Percentiles rank a stretch among this genome's conserved stretches.
Conservation (phyloP, 1,140 invertebrate species). For the Drosophila tristis region DNA sequence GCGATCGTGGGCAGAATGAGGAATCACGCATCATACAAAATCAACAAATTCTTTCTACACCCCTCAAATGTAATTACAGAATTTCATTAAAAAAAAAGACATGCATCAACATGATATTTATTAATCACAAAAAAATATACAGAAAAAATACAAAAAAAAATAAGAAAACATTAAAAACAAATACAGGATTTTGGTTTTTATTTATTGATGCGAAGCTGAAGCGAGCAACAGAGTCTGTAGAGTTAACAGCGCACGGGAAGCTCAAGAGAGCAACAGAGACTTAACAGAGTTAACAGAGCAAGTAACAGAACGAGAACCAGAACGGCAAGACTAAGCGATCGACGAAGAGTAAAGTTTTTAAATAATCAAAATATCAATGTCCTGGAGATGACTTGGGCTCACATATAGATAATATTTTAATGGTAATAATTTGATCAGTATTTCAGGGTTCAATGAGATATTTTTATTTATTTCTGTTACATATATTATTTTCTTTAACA, state of each 20-base stretch:
- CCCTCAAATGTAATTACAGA: constrained; percentile 17
- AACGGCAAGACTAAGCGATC: too few relatives aligned
- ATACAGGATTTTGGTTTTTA: too few relatives aligned
- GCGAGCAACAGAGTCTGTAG: too few relatives aligned
- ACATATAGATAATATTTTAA: too few relatives aligned
- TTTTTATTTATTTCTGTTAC: constrained; percentile 67
- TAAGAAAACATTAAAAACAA: background rate
- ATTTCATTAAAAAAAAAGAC: constrained; percentile 25
- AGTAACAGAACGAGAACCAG: too few relatives aligned
- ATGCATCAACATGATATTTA: constrained; percentile 27
- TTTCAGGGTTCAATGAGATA: constrained; percentile 74
- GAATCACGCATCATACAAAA: background rate
- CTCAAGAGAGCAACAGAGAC: too few relatives aligned
- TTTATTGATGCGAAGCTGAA: too few relatives aligned
- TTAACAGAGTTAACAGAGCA: too few relatives aligned
- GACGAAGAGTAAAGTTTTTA: background rate
- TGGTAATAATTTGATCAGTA: background rate
- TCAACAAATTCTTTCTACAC: background rate
- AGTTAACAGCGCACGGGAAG: too few relatives aligned
- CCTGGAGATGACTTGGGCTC: too few relatives aligned
- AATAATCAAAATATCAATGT: background rate
- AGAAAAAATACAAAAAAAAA: background rate
- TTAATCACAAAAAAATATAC: constrained; percentile 1
- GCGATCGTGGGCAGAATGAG: constrained; percentile 37
- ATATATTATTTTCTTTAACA: constrained; percentile 57